Conservation (phyloP, 2,797 vertebrate species). For the Ambastaia sidthimunki region DNA sequence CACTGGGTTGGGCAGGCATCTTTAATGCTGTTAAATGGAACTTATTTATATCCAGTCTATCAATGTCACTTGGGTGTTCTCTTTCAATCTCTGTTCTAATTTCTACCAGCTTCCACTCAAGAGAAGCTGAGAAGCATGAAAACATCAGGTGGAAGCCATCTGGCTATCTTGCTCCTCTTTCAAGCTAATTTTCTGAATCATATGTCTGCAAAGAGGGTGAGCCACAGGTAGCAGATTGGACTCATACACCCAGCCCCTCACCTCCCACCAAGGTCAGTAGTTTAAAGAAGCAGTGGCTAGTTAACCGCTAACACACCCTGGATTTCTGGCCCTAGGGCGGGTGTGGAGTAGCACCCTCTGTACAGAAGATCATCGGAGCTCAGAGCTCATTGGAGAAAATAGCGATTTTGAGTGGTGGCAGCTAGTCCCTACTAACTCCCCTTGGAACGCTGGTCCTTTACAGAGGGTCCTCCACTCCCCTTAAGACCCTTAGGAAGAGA, state of each 20-base stretch:
- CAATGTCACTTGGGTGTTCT: constrained; percentile 42
- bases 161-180: constrained; percentile 44
- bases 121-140: constrained; percentile 44
- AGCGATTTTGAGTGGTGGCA: too few species aligned
- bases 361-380: too few species aligned
- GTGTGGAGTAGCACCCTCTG: too few species aligned
- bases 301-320: too few species aligned
- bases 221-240: constrained; percentile 48
- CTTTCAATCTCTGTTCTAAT: constrained; percentile 37
- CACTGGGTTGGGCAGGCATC: constrained; percentile 25
- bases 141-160: constrained; percentile 50
- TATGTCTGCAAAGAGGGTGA: constrained; percentile 44
- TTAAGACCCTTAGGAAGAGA: too few species aligned
- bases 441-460: too few species aligned
- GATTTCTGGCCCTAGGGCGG: too few species aligned
- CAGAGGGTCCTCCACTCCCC: too few species aligned
- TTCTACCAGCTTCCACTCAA: constrained; percentile 41
- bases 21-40: constrained; percentile 43
- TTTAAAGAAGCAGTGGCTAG: too few species aligned
- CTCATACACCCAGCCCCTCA: constrained; percentile 22
- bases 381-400: too few species aligned
- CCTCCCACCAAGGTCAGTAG: too few species aligned
- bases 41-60: constrained; percentile 45
- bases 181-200: constrained; percentile 42
- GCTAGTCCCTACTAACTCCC: too few species aligned